Conservation (phyloP, 2,797 vertebrate genomes). For the Clamator glandarius region DNA sequence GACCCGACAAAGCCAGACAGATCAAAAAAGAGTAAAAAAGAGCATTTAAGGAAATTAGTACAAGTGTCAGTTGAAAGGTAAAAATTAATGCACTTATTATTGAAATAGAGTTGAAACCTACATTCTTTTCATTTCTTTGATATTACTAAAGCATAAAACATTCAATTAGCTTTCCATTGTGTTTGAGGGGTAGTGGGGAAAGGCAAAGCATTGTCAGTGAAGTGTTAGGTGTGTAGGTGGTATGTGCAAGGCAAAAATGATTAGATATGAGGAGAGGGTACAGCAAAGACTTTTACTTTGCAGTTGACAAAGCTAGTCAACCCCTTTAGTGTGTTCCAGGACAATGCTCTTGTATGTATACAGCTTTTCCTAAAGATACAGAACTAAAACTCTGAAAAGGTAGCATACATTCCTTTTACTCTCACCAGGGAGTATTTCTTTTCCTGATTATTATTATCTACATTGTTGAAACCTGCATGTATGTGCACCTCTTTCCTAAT, state of each 20-base stretch:
- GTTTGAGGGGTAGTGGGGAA: conserved; percentile 61
- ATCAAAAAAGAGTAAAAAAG: conserved; percentile 83
- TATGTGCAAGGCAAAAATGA: conserved; percentile 25
- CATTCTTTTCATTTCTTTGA: conserved; percentile 83
- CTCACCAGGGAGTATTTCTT: neutral
- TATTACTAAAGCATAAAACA: conserved; percentile 82
- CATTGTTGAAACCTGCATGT: neutral
- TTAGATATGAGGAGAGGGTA: neutral
- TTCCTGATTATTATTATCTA: conserved; percentile 23
- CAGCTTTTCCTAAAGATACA: conserved; percentile 4
- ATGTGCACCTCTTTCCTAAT: neutral
- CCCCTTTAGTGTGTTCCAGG: neutral
- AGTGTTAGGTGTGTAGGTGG: conserved; percentile 68
- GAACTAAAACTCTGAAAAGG: neutral
- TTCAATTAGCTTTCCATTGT: conserved; percentile 85
- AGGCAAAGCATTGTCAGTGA: conserved; percentile 71
- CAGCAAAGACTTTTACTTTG: neutral
- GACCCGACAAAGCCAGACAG: conserved; percentile 82
- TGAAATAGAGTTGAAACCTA: conserved; percentile 83
- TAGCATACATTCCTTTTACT: neutral
- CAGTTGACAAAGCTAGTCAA: neutral
- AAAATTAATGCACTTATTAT: conserved; percentile 85
- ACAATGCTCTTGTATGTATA: neutral
- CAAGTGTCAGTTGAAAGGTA: conserved; percentile 86
- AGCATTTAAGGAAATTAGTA: conserved; percentile 85